Evolutionary conservation across 1,140 invertebrate genomes (phyloP).

Genomic region (Zelostemma sp.): DNA sequence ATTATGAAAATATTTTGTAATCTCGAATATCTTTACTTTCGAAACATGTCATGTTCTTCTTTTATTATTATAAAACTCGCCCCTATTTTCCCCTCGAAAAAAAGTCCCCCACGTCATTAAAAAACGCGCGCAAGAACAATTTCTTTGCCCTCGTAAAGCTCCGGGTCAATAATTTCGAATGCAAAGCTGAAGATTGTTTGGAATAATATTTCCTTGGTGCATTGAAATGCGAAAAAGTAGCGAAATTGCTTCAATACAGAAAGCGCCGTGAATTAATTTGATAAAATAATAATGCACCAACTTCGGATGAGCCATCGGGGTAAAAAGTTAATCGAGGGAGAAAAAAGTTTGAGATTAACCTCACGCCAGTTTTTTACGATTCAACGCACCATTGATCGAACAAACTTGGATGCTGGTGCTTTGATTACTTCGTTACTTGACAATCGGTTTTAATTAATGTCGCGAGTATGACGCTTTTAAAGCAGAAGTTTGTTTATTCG

Average conservation of each 20-base stretch:
- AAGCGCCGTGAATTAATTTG: constrained; percentile 4
- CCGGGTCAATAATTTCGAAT: too few species aligned
- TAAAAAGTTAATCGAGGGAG: constrained; percentile 12
- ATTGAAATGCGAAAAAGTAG: neutral
- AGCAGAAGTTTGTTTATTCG: neutral
- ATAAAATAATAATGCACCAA: constrained; percentile 1
- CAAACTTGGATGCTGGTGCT: constrained; percentile 9
- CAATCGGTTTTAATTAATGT: constrained; percentile 5
- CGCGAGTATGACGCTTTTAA: neutral
- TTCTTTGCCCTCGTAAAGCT: too few species aligned
- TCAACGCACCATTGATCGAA: constrained; percentile 14
- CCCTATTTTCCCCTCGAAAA: too few species aligned
- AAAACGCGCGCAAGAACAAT: too few species aligned
- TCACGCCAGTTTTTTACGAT: constrained; percentile 14
- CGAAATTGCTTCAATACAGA: neutral
- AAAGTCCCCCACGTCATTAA: too few species aligned
- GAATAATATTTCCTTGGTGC: too few species aligned
- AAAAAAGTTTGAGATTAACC: constrained; percentile 18
- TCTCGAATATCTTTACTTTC: too few species aligned
- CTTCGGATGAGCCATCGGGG: neutral
- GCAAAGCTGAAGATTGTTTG: too few species aligned
- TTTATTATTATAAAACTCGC: too few species aligned
- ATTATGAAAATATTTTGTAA: too few species aligned
- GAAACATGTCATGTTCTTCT: too few species aligned
- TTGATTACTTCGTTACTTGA: constrained; percentile 7